Conservation (phyloP, 1,140 invertebrate species). For the Drosophila malerkotliana region DNA sequence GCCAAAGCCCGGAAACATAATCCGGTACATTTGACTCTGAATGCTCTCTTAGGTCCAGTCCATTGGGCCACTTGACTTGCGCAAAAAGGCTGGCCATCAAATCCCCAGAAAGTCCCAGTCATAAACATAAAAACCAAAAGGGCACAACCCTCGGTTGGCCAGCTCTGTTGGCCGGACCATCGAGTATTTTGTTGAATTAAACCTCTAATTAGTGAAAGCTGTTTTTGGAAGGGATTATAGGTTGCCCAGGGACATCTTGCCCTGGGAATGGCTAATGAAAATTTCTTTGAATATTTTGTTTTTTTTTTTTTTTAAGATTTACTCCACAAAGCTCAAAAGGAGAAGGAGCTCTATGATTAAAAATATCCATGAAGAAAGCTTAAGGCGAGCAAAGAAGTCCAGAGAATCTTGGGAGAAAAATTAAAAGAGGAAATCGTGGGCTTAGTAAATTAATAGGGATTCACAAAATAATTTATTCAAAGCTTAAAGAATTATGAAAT, state of each 20-base stretch:
- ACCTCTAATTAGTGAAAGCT: constrained; percentile 51
- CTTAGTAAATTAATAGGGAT: neutral
- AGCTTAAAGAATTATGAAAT: neutral
- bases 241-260: constrained; percentile 36
- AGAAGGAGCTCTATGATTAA: constrained; percentile 13
- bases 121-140: constrained; percentile 55
- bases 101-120: constrained; percentile 42
- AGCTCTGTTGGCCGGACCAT: constrained; percentile 9
- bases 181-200: constrained; percentile 45
- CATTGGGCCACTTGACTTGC: constrained; percentile 42
- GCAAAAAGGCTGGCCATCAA: constrained; percentile 37
- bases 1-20: constrained; percentile 35
- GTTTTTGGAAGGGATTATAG: constrained; percentile 41
- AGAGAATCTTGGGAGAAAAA: neutral
- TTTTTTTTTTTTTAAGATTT: constrained; percentile 43
- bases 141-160: constrained; percentile 12
- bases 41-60: constrained; percentile 57
- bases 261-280: constrained; percentile 30
- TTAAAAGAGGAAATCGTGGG: constrained; percentile 3
- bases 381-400: neutral
- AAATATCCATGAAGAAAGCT: constrained; percentile 14
- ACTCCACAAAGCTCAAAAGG: constrained; percentile 14
- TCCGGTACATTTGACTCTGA: constrained; percentile 58
- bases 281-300: constrained; percentile 31
- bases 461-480: neutral